Percentiles rank a stretch among this genome's conserved stretches.
Conservation (phyloP, 1,140 invertebrate species). For the Micrasema longulum region DNA sequence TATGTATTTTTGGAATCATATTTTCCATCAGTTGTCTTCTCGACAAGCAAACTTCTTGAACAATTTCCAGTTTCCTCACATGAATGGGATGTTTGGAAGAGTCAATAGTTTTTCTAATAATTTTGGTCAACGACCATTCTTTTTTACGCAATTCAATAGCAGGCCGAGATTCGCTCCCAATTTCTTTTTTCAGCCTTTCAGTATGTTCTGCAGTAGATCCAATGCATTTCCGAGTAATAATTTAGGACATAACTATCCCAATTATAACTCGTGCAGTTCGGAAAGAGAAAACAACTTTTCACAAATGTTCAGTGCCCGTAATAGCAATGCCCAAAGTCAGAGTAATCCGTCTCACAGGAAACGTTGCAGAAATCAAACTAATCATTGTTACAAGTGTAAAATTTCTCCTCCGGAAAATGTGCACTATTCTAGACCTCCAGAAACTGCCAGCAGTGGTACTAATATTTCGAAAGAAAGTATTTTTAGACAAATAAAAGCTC, state of each 20-base stretch:
- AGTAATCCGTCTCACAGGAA: slow-evolving; percentile 2
- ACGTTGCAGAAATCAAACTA: slow-evolving; percentile 14
- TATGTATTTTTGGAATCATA: slow-evolving; percentile 46
- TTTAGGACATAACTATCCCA: neutral
- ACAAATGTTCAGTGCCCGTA: slow-evolving; percentile 13
- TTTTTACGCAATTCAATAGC: slow-evolving; percentile 21
- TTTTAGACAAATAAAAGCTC: slow-evolving; percentile 18
- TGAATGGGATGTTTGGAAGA: slow-evolving; percentile 31
- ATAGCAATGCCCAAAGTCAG: slow-evolving; percentile 8
- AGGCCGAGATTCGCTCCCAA: slow-evolving; percentile 10
- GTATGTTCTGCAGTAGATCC: slow-evolving; percentile 18
- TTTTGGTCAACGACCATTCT: slow-evolving; percentile 24
- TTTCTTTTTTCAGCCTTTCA: slow-evolving; percentile 17
- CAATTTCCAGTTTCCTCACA: slow-evolving; percentile 25
- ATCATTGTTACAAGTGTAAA: slow-evolving; percentile 8
- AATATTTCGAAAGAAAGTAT: slow-evolving; percentile 8
- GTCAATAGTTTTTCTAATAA: slow-evolving; percentile 33
- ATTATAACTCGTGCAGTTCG: slow-evolving; percentile 1
- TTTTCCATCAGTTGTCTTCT: slow-evolving; percentile 44
- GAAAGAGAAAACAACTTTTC: slow-evolving; percentile 20
- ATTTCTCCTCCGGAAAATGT: neutral
- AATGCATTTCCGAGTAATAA: slow-evolving; percentile 3
- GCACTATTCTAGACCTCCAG: neutral
- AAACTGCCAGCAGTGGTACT: neutral
- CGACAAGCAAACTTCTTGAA: slow-evolving; percentile 14